Conservation (phyloP, 2,888 invertebrate species). For the Biston stratarius region DNA sequence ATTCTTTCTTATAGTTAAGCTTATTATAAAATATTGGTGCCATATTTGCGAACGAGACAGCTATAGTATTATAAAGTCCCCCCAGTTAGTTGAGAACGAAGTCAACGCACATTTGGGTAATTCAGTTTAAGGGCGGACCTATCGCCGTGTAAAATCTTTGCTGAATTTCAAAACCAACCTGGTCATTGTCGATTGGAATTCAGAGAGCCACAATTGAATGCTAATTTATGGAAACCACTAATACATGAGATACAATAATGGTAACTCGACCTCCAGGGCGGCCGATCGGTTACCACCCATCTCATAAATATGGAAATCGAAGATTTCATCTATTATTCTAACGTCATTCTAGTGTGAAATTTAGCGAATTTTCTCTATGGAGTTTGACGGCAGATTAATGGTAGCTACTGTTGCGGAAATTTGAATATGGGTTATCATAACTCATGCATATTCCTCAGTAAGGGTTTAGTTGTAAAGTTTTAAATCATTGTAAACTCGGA, state of each 20-base stretch:
- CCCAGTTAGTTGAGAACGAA: background rate
- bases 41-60: too few relatives aligned
- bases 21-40: too few relatives aligned
- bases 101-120: too few relatives aligned
- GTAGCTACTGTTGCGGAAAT: constrained; percentile 32
- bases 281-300: constrained; percentile 35
- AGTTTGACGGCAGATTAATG: constrained; percentile 41
- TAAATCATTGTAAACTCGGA: constrained; percentile 16
- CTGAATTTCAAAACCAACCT: constrained; percentile 4
- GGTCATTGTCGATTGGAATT: constrained; percentile 18
- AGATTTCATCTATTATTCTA: constrained; percentile 46
- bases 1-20: too few relatives aligned
- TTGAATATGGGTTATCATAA: constrained; percentile 39
- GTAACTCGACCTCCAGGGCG: constrained; percentile 29
- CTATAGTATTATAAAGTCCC: too few relatives aligned
- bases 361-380: constrained; percentile 41
- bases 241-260: constrained; percentile 38
- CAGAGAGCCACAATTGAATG: constrained; percentile 33
- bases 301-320: constrained; percentile 48
- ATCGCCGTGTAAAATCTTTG: background rate
- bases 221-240: constrained; percentile 39
- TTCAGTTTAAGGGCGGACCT: background rate
- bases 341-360: constrained; percentile 46
- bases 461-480: constrained; percentile 24
- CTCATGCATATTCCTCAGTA: constrained; percentile 35